Conservation (phyloP, 2,888 invertebrate species). For the Rhopalosiphum nymphaeae region DNA sequence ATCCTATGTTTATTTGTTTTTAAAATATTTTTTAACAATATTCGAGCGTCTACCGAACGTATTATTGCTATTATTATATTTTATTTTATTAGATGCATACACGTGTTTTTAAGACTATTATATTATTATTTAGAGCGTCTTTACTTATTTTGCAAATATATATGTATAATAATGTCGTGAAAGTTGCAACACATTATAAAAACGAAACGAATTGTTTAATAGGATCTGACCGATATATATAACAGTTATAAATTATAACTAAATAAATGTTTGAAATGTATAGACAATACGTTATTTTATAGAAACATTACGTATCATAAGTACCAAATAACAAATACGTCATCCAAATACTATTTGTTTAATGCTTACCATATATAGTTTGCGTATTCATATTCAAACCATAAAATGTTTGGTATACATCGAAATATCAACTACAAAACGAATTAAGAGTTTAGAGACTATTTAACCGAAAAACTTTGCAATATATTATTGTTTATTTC, state of each 20-base stretch:
- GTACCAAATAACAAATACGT: not conserved
- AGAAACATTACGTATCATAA: not conserved
- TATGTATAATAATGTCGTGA: not conserved
- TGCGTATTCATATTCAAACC: not conserved
- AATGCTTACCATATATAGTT: not conserved
- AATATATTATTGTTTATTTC: not conserved
- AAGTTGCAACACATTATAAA: not conserved
- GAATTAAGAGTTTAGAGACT: not conserved
- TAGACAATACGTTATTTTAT: not conserved
- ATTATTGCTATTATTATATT: not conserved
- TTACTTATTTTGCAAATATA: not conserved
- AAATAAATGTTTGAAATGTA: not conserved
- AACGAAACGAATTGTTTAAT: not conserved
- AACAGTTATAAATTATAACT: not conserved
- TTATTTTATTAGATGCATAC: not conserved
- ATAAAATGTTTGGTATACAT: not conserved
- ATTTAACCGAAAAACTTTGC: not conserved
- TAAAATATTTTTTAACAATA: not conserved
- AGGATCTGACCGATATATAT: not conserved
- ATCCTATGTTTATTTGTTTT: not conserved
- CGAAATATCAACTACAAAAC: not conserved
- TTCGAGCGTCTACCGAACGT: not conserved
- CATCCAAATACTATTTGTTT: not conserved
- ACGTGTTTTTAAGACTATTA: not conserved
- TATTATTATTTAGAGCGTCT: not conserved